Percentiles rank a stretch among this genome's conserved stretches.
These are phyloP conservation scores for Noctuana brunneofusca DNA, from an alignment of 2,888 invertebrate species.

Conservation along the genomic window DNA sequence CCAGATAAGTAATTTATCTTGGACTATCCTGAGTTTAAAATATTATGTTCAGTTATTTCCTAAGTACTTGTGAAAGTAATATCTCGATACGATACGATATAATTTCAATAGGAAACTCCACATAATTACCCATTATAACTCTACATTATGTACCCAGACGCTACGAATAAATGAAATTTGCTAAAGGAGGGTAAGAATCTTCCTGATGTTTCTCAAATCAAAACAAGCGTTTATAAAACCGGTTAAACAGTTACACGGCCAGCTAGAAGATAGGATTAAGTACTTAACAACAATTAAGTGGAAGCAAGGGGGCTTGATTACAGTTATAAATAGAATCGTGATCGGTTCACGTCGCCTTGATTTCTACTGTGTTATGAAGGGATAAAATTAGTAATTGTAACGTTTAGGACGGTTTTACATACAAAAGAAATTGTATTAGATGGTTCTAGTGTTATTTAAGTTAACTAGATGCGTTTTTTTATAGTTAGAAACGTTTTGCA, in stretches of 20 bases:
- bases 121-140: no score
- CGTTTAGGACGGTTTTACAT: background rate
- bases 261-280: slow-evolving; percentile 57
- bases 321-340: slow-evolving; percentile 45
- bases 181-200: slow-evolving; percentile 6
- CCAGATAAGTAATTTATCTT: no score
- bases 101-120: no score
- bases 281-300: slow-evolving; percentile 61
- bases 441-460: background rate
- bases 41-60: no score
- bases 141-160: no score
- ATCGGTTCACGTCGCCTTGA: slow-evolving; percentile 30
- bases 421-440: background rate
- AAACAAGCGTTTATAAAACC: slow-evolving; percentile 33
- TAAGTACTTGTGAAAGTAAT: no score
- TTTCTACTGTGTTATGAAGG: slow-evolving; percentile 18
- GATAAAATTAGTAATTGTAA: slow-evolving; percentile 23
- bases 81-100: no score
- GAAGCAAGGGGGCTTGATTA: slow-evolving; percentile 48
- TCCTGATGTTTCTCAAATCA: slow-evolving; percentile 27
- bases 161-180: no score
- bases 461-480: background rate
- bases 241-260: slow-evolving; percentile 53
- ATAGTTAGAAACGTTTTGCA: no score
- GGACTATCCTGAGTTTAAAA: no score